These are phyloP conservation scores for Borostomias antarcticus DNA, from an alignment of 2,797 vertebrate genomes.

Conservation along the genomic window DNA sequence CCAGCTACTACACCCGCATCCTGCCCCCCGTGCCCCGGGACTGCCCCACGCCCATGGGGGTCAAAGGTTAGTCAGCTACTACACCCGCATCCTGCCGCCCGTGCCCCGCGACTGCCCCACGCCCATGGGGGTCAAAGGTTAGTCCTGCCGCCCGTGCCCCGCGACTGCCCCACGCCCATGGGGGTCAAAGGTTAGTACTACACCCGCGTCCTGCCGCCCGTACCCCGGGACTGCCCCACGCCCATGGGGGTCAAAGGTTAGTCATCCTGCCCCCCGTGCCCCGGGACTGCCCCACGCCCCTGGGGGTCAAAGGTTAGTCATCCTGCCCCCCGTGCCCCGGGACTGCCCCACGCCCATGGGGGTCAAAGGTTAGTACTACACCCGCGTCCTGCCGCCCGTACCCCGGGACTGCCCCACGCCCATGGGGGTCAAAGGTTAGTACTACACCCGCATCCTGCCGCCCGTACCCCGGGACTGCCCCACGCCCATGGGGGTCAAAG, in stretches of 20 bases:
- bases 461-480: not conserved
- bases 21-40: conserved; percentile 56
- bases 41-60: not conserved
- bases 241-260: not conserved
- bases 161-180: no score
- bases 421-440: conserved; percentile 52
- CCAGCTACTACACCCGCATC: conserved; percentile 88
- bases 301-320: no score
- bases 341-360: no score
- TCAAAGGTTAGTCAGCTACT: conserved; percentile 67
- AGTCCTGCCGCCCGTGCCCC: no score
- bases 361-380: no score
- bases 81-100: no score
- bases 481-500: not conserved
- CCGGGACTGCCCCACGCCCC: no score
- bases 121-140: no score
- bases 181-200: no score
- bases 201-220: conserved; percentile 80
- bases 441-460: conserved; percentile 86
- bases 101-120: no score
- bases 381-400: conserved; percentile 75
- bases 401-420: not conserved
- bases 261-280: no score
- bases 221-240: not conserved
- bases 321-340: no score